Conservation (phyloP, 2,113 vertebrate species). For the Oxyura jamaicensis region DNA sequence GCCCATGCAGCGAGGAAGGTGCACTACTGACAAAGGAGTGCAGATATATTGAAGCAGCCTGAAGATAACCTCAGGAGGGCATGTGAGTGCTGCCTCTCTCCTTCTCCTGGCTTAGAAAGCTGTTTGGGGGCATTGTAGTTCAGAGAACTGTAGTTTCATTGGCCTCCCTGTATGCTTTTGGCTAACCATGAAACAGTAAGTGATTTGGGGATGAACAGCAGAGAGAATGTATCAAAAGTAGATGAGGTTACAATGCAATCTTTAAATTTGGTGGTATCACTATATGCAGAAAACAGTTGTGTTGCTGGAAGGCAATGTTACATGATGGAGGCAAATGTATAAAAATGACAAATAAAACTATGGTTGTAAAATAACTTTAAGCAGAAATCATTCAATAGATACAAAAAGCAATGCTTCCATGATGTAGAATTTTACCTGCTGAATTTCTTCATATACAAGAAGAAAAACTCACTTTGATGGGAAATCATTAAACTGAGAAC, state of each 20-base stretch:
- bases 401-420: background rate
- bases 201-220: background rate
- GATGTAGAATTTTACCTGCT: background rate
- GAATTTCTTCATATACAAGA: background rate
- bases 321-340: background rate
- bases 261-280: background rate
- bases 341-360: background rate
- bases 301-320: background rate
- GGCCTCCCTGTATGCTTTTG: background rate
- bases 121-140: background rate
- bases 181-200: background rate
- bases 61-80: background rate
- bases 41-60: background rate
- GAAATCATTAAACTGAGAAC: background rate
- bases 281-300: background rate
- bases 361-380: background rate
- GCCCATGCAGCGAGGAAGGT: background rate
- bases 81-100: background rate
- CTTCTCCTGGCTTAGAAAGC: background rate
- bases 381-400: background rate
- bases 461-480: background rate
- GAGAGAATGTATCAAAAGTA: background rate
- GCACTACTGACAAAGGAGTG: background rate
- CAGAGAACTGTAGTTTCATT: background rate
- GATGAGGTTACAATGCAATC: background rate